Evolutionary conservation across 2,888 invertebrate genomes (phyloP).

Genomic region (Glyphotaelius pellucidus): DNA sequence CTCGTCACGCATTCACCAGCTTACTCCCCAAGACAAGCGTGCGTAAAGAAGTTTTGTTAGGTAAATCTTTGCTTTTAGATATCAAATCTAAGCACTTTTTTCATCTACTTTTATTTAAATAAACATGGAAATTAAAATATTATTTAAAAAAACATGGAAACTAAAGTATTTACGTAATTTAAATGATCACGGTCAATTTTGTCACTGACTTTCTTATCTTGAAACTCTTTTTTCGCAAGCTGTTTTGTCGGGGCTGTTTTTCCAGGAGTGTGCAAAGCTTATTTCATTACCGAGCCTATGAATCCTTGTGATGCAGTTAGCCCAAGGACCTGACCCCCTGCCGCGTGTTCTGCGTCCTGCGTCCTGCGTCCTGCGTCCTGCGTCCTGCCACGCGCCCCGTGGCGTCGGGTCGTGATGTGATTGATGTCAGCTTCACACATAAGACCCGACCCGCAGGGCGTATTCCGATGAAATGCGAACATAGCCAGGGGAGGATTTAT

Average conservation of each 20-base stretch:
- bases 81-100: too few species aligned
- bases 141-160: too few species aligned
- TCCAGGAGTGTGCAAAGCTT: neutral
- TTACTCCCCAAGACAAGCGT: too few species aligned
- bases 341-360: neutral
- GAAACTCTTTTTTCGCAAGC: neutral
- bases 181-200: too few species aligned
- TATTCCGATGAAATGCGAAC: neutral
- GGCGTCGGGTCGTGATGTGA: conserved; percentile 13
- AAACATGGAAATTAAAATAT: too few species aligned
- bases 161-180: too few species aligned
- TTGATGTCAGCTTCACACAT: neutral
- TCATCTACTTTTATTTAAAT: too few species aligned
- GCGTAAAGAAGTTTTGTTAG: too few species aligned
- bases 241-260: neutral
- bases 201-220: neutral
- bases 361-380: neutral
- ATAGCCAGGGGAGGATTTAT: neutral
- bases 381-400: conserved; percentile 20
- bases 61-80: too few species aligned
- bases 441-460: neutral
- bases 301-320: neutral
- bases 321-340: neutral
- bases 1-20: too few species aligned
- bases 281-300: neutral